Base-by-base conservation (phyloP, 1,140 invertebrate species). In the Ruditapes philippinarum region DNA sequence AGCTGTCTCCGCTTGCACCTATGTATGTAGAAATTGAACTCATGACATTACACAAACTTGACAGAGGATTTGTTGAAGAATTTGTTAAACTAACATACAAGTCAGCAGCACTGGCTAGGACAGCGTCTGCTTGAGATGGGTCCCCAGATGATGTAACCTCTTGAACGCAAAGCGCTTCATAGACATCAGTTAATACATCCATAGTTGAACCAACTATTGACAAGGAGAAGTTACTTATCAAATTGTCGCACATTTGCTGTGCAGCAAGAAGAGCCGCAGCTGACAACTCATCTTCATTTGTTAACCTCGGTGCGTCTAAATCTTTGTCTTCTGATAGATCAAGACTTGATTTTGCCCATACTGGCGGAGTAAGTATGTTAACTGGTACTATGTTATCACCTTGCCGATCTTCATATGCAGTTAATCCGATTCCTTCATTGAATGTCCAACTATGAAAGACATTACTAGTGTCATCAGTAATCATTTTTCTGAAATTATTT, bases 371-470 rank as follows among this genome's bases (percentile, higher is more conserved):
- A 0, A 40, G 17, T 1, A 81, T 42, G 36, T 91, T 36, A 2
- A 90, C 38, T 1, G 88, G 40, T 14, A 91, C 79, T 78, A 91
- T 83, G 17, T 81, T 79, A 19, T 84, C 40, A 14, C 62, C 49
- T 31, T 82, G 40, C 25, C 51, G 65, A 22, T 78, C 22, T n/a
- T 93, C 92, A 54, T 42, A 78, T 0, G 86, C 91, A 49, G 83
- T 78, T 2, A 88, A 70, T 9, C 91, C 91, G n/a, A 38, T 17
- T 5, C 89, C 91, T 76, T 91, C 89, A 78, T 92, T 90, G 31
- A 92, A 89, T n/a, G 82, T 82, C 91, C 92, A 93, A 38, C 79
- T 87, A 19, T 91, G 83, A 2, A 40, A 74, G n/a, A 93, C 74
- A 78, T 90, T 89, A 17, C 86, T 88, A 7, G 92, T 93, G 19